phyloP scores from a whole-genome alignment of 2,888 invertebrate species.

The Hanleya hanleyi region DNA sequence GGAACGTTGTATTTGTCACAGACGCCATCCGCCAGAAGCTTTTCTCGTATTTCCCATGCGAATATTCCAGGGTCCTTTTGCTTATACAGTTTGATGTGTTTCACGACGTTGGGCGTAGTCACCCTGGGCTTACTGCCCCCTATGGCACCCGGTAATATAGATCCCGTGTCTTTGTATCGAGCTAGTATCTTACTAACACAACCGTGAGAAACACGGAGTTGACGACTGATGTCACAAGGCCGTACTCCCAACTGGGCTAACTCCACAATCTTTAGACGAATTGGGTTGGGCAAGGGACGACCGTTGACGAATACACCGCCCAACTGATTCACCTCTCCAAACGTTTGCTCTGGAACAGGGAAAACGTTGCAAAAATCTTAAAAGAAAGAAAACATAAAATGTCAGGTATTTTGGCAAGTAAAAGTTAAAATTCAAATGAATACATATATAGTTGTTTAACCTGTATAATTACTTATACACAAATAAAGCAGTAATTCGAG shows the following conservation, averaged over 20 bases:
- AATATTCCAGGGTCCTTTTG: slow-evolving; percentile 95
- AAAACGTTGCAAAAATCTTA: slow-evolving; percentile 13
- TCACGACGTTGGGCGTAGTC: slow-evolving; percentile 90
- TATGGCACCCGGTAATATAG: slow-evolving; percentile 93
- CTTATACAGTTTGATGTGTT: slow-evolving; percentile 92
- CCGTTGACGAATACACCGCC: slow-evolving; percentile 95
- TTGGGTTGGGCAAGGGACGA: slow-evolving; percentile 89
- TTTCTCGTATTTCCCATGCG: slow-evolving; percentile 96
- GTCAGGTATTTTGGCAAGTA: no score
- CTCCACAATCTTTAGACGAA: slow-evolving; percentile 89
- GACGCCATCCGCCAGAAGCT: slow-evolving; percentile 90
- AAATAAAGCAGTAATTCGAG: no score
- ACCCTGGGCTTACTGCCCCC: slow-evolving; percentile 96
- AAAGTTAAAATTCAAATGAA: no score
- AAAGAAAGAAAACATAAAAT: not conserved
- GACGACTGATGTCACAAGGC: slow-evolving; percentile 88
- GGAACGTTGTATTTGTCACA: slow-evolving; percentile 98
- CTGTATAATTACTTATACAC: no score
- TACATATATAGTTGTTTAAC: no score
- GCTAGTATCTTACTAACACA: slow-evolving; percentile 95
- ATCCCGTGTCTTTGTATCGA: slow-evolving; percentile 82
- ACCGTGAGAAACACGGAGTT: slow-evolving; percentile 86
- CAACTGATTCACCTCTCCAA: slow-evolving; percentile 94
- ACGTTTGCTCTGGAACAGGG: slow-evolving; percentile 79
- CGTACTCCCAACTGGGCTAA: slow-evolving; percentile 90